Evolutionary conservation across 2,797 vertebrate species (phyloP).

Genomic region (Pelodytes ibericus): DNA sequence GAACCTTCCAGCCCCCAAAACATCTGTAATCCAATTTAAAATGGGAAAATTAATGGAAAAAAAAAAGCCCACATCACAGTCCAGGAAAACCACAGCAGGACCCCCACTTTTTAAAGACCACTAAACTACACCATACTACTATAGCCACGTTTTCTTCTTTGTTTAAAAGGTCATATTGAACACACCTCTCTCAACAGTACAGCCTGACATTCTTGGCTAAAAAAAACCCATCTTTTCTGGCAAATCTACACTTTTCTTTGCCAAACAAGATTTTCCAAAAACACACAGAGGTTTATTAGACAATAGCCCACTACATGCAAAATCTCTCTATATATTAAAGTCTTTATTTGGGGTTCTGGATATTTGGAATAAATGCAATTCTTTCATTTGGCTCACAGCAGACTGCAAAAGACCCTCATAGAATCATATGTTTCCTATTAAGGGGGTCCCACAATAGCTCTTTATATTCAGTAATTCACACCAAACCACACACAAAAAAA

Average conservation of each 20-base stretch:
- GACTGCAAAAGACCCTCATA: conserved; percentile 12
- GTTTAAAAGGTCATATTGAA: conserved; percentile 24
- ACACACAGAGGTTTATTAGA: background rate
- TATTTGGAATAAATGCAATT: background rate
- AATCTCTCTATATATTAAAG: conserved; percentile 9
- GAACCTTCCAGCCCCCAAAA: background rate
- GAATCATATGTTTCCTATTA: conserved; percentile 55
- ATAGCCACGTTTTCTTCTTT: conserved; percentile 34
- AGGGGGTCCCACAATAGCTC: conserved; percentile 44
- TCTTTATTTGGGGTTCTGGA: background rate
- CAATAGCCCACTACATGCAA: background rate
- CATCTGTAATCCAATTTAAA: background rate
- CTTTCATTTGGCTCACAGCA: conserved; percentile 6
- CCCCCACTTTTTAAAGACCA: background rate
- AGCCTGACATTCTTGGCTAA: conserved; percentile 18
- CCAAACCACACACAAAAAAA: background rate
- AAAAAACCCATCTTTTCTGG: background rate
- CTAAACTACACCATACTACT: background rate
- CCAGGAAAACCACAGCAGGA: background rate
- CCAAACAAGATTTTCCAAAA: conserved; percentile 3
- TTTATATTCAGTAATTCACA: conserved; percentile 23
- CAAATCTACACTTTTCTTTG: background rate
- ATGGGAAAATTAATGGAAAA: background rate
- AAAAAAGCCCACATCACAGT: background rate
- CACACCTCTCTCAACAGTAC: conserved; percentile 25